Evolutionary conservation across 2,888 invertebrate genomes (phyloP), one percentile per base, ranked within the genome.

Genomic region (Ellobium chinense): DNA sequence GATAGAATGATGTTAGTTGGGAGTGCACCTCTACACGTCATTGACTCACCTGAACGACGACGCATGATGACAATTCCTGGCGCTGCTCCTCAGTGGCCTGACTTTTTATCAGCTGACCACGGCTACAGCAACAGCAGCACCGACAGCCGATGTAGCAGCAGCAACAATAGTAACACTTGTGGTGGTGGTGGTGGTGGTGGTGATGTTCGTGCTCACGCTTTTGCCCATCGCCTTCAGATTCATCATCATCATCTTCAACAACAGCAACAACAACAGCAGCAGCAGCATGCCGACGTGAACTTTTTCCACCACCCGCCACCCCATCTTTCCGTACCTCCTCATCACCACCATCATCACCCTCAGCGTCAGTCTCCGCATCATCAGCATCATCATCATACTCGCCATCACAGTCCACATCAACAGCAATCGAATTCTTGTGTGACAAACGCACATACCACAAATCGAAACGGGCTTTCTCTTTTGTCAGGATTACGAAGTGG

Each of bases 21-120:
- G 65, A 65, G 65, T 27, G 31, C 27, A 7, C 65, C 65, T 31
- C 65, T 65, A 7, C 29, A 12, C 12, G 31, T 29, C 65, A 4
- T 31, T 31, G 31, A 65, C 31, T 24, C 27, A 5, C 12, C 9
- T 18, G 18, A 9, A 14, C 12, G 18, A 34, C 39, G 39, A 29
- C 34, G 62, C 3, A 46, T 60, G 1, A 69, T 77, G 77, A 60
- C 77, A 21, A 69, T 77, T 14, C 77, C 68, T 2, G 37, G 69
- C 27, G 24, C 56, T 1, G 14, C 39, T 1, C 68, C 18, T 21
- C 68, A 69, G 69, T 77, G 77, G 77, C 60, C 77, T 7, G 62
- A 60, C 39, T 60, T 77, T 29, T 31, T 60, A 7, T 36, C 36
- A 4, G 27, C 58, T 0, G 69, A 62, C 39, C 18, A 66, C 56